Base-by-base conservation (phyloP, 2,888 invertebrate genomes). In the Anoplius nigerrimus region DNA sequence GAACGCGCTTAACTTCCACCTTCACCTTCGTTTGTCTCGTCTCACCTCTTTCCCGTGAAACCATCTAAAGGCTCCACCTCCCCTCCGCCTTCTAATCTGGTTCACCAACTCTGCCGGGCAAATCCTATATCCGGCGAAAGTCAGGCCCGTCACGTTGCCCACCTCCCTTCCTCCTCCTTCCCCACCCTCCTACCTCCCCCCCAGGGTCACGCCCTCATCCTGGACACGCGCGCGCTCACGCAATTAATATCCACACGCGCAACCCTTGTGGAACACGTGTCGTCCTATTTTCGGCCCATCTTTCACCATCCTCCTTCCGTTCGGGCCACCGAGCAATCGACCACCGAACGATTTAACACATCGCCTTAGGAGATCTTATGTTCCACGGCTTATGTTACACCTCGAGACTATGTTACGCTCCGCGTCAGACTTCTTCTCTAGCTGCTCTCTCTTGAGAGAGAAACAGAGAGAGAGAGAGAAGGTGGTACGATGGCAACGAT, bases 121-220 rank as follows among this genome's bases (percentile, higher is more conserved):
- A 78, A 78, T 76, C 77, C 76, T 76, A 82, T 80, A 78, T 79
- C 76, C 78, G 75, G 73, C 71, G 66, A 76, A 75, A 72, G 75
- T 74, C 71, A 72, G 71, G 65, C 68, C 66, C 72, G 69, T 76
- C 74, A 80, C 80, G 77, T 77, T 73, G 66, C 59, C 48, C 57
- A n/a, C n/a, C n/a, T n/a, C n/a, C n/a, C n/a, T n/a, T n/a, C n/a
- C n/a, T n/a, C n/a, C n/a, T n/a, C n/a, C n/a, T n/a, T 53, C 16
- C n/a, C 13, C 21, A 20, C 51, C 42, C 8, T 42, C 8, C 42
- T 42, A 57, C 69, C 65, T n/a, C n/a, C n/a, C n/a, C n/a, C n/a
- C n/a, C 4, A 11, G 34, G 34, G 55, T 27, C 48, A 4, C 48
- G 18, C 48, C 48, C 57, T 20, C 57, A 18, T 57, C 42, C 57